Evolutionary conservation across 2,113 vertebrate genomes (phyloP).

Genomic region (Menidia beryllina): DNA sequence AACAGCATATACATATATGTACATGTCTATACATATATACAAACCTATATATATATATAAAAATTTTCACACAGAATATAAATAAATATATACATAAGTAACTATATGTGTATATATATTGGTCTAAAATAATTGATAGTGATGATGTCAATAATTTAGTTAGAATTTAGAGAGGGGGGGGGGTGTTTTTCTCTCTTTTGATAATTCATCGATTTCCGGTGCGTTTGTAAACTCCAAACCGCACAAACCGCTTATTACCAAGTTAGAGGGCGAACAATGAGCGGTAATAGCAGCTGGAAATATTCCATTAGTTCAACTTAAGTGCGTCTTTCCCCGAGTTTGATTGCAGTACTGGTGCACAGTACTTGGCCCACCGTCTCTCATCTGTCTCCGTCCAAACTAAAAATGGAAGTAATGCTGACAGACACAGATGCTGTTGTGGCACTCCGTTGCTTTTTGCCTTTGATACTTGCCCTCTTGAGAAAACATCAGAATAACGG

Average conservation of each 20-base stretch:
- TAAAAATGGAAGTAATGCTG: conserved; percentile 65
- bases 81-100: too few species aligned
- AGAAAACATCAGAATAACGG: conserved; percentile 43
- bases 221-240: conserved; percentile 45
- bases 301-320: conserved; percentile 44
- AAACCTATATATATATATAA: too few species aligned
- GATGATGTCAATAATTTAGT: too few species aligned
- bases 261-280: conserved; percentile 44
- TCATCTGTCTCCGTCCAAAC: conserved; percentile 55
- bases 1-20: too few species aligned
- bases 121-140: too few species aligned
- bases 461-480: conserved; percentile 57
- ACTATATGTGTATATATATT: too few species aligned
- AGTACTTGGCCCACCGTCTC: conserved; percentile 59
- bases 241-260: conserved; percentile 48
- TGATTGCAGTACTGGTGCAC: conserved; percentile 65
- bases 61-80: too few species aligned
- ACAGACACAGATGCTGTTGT: conserved; percentile 66
- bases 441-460: conserved; percentile 60
- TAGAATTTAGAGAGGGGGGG: too few species aligned
- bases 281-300: conserved; percentile 47
- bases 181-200: too few species aligned
- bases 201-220: conserved; percentile 41
- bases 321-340: conserved; percentile 59
- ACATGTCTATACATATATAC: too few species aligned